Conservation (phyloP, 2,888 invertebrate species). For the Pristionchus fissidentatus region DNA sequence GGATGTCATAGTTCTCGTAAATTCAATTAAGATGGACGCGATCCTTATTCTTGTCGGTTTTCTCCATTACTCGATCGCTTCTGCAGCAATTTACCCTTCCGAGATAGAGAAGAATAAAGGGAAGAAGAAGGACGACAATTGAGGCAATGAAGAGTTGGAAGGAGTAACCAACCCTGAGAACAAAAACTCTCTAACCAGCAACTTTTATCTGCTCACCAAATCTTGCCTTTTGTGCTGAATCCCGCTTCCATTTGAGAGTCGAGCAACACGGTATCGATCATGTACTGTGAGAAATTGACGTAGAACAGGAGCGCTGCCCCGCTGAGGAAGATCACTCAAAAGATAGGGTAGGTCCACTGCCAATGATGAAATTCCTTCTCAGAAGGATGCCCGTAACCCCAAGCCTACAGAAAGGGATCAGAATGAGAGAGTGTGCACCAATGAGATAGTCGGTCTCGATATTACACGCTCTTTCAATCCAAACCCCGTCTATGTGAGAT, state of each 20-base stretch:
- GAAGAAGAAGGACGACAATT: constrained; percentile 20
- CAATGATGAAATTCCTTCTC: too few species aligned
- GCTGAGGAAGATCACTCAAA: constrained; percentile 45
- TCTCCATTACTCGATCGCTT: constrained; percentile 16
- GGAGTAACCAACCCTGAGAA: constrained; percentile 42
- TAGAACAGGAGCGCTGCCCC: constrained; percentile 38
- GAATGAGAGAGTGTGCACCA: too few species aligned
- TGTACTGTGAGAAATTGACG: constrained; percentile 44
- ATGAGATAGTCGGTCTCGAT: too few species aligned
- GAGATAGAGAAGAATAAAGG: constrained; percentile 1
- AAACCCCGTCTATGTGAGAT: too few species aligned
- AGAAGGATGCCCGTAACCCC: too few species aligned
- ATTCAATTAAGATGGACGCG: too few species aligned
- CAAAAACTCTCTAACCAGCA: neutral
- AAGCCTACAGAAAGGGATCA: too few species aligned
- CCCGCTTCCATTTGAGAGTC: constrained; percentile 41
- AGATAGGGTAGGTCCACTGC: neutral
- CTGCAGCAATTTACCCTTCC: constrained; percentile 17
- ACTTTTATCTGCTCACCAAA: neutral
- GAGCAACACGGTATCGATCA: constrained; percentile 42
- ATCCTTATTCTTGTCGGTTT: constrained; percentile 6
- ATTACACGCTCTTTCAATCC: too few species aligned
- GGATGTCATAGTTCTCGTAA: too few species aligned
- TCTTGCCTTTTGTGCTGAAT: constrained; percentile 43
- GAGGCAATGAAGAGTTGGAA: constrained; percentile 46